Conservation (phyloP, 2,888 invertebrate species). For the Orchesellides sinensis region DNA sequence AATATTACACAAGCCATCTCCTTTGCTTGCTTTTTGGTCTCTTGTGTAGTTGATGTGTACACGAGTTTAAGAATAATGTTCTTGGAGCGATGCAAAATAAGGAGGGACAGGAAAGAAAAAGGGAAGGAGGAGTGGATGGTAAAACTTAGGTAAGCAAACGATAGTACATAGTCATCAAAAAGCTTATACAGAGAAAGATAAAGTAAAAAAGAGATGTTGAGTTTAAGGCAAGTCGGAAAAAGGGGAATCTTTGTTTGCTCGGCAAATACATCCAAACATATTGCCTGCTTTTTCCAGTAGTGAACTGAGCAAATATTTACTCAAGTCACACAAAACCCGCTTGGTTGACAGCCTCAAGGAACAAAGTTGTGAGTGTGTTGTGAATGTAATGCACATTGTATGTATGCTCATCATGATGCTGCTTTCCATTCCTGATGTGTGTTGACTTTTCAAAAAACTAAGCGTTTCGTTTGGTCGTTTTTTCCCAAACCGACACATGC, state of each 20-base stretch:
- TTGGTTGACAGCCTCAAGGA: slow-evolving; percentile 66
- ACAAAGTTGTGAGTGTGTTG: slow-evolving; percentile 59
- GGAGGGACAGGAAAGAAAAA: not conserved
- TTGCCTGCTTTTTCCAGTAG: slow-evolving; percentile 73
- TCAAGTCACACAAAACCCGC: slow-evolving; percentile 69
- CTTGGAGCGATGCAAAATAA: not conserved
- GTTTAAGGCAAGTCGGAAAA: slow-evolving; percentile 46
- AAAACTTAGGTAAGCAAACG: slow-evolving; percentile 50
- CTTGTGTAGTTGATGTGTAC: slow-evolving; percentile 9
- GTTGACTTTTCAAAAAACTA: not conserved
- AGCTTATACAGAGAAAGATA: slow-evolving; percentile 21
- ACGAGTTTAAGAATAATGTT: not conserved
- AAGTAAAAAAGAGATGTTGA: slow-evolving; percentile 35
- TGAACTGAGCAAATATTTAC: slow-evolving; percentile 73
- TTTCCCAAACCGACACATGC: not conserved
- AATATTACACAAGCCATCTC: slow-evolving; percentile 1
- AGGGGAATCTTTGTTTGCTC: slow-evolving; percentile 70
- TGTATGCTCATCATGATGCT: not conserved
- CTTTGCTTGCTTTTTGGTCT: not conserved
- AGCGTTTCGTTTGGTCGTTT: not conserved
- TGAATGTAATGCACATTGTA: too few species aligned
- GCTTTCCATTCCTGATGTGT: not conserved
- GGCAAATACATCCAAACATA: slow-evolving; percentile 70
- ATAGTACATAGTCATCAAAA: slow-evolving; percentile 25
- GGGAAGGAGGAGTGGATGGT: not conserved